Percentiles rank a stretch among this genome's conserved stretches.
phyloP scores from a whole-genome alignment of 1,140 invertebrate genomes.

The Diachasmimorpha longicaudata region DNA sequence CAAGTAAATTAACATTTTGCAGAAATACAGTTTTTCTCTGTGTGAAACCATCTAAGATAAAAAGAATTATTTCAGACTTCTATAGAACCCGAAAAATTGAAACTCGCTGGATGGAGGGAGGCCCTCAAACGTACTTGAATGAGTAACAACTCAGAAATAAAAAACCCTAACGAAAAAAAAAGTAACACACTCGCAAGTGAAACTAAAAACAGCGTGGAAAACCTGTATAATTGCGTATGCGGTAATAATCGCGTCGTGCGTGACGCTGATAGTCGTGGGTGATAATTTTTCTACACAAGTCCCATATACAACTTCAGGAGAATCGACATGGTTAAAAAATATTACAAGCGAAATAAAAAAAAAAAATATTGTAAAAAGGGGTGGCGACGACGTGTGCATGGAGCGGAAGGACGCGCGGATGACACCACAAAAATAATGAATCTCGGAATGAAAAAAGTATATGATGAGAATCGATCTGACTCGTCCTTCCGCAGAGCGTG shows the following conservation, averaged over 20 bases:
- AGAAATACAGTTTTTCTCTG: too few relatives aligned
- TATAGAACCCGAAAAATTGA: too few relatives aligned
- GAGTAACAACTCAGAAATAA: background rate
- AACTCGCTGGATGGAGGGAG: too few relatives aligned
- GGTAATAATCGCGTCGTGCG: conserved; percentile 10
- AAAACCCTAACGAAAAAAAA: background rate
- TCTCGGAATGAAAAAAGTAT: background rate
- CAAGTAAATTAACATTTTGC: too few relatives aligned
- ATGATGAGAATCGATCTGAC: conserved; percentile 13
- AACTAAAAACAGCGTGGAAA: background rate
- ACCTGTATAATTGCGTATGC: background rate
- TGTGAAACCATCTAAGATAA: too few relatives aligned
- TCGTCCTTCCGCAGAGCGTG: conserved; percentile 38
- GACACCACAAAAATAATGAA: conserved; percentile 4
- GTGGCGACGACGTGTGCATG: conserved; percentile 25
- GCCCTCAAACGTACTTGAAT: too few relatives aligned
- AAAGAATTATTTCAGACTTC: too few relatives aligned
- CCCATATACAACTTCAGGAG: background rate
- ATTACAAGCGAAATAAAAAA: background rate
- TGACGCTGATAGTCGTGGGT: conserved; percentile 10
- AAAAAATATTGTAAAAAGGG: conserved; percentile 12
- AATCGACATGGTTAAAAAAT: background rate
- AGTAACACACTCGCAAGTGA: background rate
- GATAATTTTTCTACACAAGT: conserved; percentile 15
- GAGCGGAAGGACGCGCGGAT: conserved; percentile 19